A percentile compares a stretch with the other conserved stretches of the same genome.
Conservation (phyloP, 2,888 invertebrate genomes). For the Gerris lacustris region DNA sequence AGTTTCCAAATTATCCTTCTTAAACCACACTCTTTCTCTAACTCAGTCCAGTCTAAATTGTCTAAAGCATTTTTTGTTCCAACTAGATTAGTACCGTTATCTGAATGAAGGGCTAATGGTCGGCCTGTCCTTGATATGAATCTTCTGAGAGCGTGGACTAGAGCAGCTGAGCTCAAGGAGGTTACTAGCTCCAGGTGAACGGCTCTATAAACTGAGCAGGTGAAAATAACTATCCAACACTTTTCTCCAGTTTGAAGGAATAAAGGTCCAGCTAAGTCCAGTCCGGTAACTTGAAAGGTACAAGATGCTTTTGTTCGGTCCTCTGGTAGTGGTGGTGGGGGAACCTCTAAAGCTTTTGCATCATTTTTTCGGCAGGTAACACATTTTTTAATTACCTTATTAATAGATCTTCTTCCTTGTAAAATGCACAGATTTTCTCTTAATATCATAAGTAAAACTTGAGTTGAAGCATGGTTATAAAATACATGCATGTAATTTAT, state of each 20-base stretch:
- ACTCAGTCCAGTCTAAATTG: constrained; percentile 11
- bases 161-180: constrained; percentile 27
- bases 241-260: constrained; percentile 23
- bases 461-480: constrained; percentile 14
- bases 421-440: constrained; percentile 16
- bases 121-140: constrained; percentile 29
- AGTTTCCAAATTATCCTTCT: constrained; percentile 32
- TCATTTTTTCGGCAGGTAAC: constrained; percentile 6
- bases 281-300: constrained; percentile 28
- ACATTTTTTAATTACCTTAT: constrained; percentile 12
- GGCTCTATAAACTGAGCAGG: constrained; percentile 33
- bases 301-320: constrained; percentile 24
- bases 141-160: constrained; percentile 29
- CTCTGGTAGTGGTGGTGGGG: constrained; percentile 20
- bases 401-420: constrained; percentile 12
- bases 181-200: constrained; percentile 33
- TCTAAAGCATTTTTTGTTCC: constrained; percentile 3
- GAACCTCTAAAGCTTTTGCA: constrained; percentile 2
- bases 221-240: constrained; percentile 31
- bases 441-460: constrained; percentile 9
- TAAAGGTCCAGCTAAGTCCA: constrained; percentile 33
- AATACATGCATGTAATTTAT: constrained; percentile 8
- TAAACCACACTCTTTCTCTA: constrained; percentile 14
- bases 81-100: constrained; percentile 11
- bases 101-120: constrained; percentile 18